Evolutionary conservation across 1,140 invertebrate genomes (phyloP).

Genomic region (Heliothis virescens): DNA sequence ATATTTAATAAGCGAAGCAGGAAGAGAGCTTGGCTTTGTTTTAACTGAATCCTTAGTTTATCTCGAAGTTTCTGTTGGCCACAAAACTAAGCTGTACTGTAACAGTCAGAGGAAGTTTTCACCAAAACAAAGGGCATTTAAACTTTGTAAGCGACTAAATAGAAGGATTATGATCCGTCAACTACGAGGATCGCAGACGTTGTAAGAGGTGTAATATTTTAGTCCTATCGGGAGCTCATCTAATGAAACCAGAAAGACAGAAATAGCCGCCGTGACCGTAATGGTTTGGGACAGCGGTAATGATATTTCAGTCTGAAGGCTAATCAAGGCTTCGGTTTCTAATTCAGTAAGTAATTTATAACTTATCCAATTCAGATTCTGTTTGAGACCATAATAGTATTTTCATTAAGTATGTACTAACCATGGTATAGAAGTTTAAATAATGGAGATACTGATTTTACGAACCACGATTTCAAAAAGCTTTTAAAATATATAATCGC

Average conservation of each 20-base stretch:
- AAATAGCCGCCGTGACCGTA: conserved; percentile 4
- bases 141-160: conserved; percentile 4
- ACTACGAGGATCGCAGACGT: not conserved
- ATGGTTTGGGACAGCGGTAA: not conserved
- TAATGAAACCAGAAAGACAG: conserved; percentile 8
- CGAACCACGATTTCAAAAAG: not conserved
- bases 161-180: conserved; percentile 9
- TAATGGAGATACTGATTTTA: not conserved
- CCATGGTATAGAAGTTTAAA: too few species aligned
- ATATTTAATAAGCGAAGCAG: not conserved
- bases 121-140: conserved; percentile 24
- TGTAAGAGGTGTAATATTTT: conserved; percentile 15
- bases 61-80: not conserved
- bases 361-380: not conserved
- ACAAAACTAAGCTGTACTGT: not conserved
- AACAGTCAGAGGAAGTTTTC: conserved; percentile 1
- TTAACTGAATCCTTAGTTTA: conserved; percentile 31
- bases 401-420: too few species aligned
- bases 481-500: conserved; percentile 9
- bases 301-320: conserved; percentile 17
- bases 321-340: not conserved
- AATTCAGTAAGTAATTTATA: not conserved
- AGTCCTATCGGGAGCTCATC: not conserved
- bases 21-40: conserved; percentile 21
- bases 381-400: too few species aligned